Conservation (phyloP, 2,888 invertebrate species). For the Andrena bucephala region DNA sequence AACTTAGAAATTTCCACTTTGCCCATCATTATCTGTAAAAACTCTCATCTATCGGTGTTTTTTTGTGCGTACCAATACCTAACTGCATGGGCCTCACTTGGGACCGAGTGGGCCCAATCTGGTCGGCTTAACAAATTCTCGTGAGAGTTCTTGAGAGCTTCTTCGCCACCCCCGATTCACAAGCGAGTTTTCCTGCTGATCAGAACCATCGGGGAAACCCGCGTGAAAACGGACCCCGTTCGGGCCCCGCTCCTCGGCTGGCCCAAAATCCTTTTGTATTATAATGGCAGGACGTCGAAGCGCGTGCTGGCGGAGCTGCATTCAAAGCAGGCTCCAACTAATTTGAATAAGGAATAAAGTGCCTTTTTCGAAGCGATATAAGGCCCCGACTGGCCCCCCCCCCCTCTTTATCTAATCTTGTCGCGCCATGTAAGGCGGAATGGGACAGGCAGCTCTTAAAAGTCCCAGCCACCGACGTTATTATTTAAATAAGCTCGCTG, state of each 20-base stretch:
- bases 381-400: slow-evolving; percentile 58
- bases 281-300: slow-evolving; percentile 76
- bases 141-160: too few relatives aligned
- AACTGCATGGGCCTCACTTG: too few relatives aligned
- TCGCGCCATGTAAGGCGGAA: slow-evolving; percentile 78
- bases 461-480: slow-evolving; percentile 76
- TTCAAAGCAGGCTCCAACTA: slow-evolving; percentile 80
- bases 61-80: too few relatives aligned
- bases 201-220: slow-evolving; percentile 8
- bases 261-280: slow-evolving; percentile 82
- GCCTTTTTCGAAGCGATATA: slow-evolving; percentile 78
- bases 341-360: slow-evolving; percentile 83
- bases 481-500: slow-evolving; percentile 77
- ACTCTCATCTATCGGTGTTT: too few relatives aligned
- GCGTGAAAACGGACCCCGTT: neutral
- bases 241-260: slow-evolving; percentile 32
- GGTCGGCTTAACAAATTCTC: too few relatives aligned
- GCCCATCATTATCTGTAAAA: too few relatives aligned
- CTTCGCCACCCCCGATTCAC: too few relatives aligned
- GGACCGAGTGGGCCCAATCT: too few relatives aligned
- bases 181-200: neutral
- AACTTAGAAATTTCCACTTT: too few relatives aligned
- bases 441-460: slow-evolving; percentile 77
- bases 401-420: slow-evolving; percentile 79
- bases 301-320: slow-evolving; percentile 76